Conservation (phyloP, 2,888 invertebrate genomes). For the Lithodes maja region DNA sequence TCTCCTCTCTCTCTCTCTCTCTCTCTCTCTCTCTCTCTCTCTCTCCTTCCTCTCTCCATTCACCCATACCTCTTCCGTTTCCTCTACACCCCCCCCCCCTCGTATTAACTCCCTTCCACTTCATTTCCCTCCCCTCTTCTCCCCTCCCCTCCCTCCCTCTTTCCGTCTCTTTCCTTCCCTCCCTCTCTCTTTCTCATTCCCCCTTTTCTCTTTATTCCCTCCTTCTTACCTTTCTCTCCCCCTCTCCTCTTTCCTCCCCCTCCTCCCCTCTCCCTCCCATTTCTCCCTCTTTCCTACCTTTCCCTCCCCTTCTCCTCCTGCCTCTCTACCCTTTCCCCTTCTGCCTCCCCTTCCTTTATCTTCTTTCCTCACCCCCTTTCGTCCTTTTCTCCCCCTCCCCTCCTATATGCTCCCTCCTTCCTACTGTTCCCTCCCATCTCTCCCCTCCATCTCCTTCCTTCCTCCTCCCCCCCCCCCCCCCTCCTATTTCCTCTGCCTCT, state of each 20-base stretch:
- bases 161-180: background rate
- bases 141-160: background rate
- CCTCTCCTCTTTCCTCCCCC: background rate
- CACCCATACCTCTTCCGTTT: background rate
- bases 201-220: background rate
- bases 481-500: background rate
- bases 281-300: background rate
- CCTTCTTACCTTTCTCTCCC: background rate
- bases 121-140: background rate
- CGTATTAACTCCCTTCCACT: background rate
- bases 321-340: background rate
- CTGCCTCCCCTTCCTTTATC: background rate
- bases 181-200: background rate
- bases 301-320: background rate
- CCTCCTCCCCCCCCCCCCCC: background rate
- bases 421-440: background rate
- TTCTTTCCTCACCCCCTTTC: background rate
- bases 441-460: background rate
- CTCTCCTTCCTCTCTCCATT: background rate
- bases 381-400: background rate
- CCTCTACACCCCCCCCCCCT: background rate
- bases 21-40: background rate
- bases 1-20: background rate
- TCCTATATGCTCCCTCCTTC: background rate
- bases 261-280: background rate